These are phyloP conservation scores for Chloropsis hardwickii DNA, from an alignment of 2,113 vertebrate genomes.

Conservation along the genomic window DNA sequence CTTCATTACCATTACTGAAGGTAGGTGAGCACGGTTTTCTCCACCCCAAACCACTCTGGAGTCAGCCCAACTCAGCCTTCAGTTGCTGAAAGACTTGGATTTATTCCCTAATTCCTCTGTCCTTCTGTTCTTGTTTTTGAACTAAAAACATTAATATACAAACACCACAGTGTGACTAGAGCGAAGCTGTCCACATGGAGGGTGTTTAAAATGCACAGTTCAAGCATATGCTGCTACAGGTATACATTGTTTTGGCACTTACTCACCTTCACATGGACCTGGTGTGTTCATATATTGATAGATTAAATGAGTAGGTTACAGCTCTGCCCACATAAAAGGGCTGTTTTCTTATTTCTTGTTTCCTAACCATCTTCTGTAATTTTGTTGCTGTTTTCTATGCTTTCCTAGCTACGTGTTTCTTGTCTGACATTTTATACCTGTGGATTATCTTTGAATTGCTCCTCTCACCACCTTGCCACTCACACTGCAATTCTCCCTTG, in stretches of 20 bases:
- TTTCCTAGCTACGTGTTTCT: neutral
- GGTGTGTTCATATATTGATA: neutral
- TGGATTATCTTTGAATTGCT: neutral
- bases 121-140: constrained; percentile 20
- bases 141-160: constrained; percentile 5
- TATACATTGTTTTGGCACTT: neutral
- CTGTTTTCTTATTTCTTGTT: neutral
- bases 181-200: neutral
- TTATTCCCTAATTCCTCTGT: constrained; percentile 32
- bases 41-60: neutral
- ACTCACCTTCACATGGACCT: neutral
- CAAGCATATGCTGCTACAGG: neutral
- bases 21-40: neutral
- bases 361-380: neutral
- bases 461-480: neutral
- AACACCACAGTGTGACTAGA: neutral
- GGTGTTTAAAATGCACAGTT: neutral
- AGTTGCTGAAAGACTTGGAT: neutral
- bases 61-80: neutral
- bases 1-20: constrained; percentile 42
- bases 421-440: neutral
- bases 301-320: neutral
- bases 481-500: neutral
- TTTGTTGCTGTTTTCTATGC: neutral
- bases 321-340: neutral